Percentiles rank a stretch among this genome's conserved stretches.
phyloP scores from a whole-genome alignment of 2,888 invertebrate genomes.

The Drosophila falleni region DNA sequence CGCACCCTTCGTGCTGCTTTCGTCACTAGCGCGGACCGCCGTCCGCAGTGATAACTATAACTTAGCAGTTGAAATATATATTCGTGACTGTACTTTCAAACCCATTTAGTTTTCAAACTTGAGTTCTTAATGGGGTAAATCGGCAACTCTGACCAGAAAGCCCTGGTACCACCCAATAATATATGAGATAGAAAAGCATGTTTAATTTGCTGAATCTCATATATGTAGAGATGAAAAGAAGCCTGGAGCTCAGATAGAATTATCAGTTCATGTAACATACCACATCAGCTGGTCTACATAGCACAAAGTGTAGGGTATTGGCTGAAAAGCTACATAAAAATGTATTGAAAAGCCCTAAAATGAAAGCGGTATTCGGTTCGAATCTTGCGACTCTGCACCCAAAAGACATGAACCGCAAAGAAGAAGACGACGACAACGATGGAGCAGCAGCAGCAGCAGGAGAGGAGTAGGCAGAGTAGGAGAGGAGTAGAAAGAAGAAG shows the following conservation, averaged over 20 bases:
- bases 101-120: too few relatives aligned
- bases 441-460: constrained; percentile 1
- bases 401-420: constrained; percentile 41
- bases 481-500: constrained; percentile 2
- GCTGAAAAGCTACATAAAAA: constrained; percentile 62
- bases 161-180: too few relatives aligned
- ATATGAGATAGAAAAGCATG: neutral
- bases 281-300: neutral
- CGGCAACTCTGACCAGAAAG: too few relatives aligned
- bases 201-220: neutral
- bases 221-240: neutral
- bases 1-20: too few relatives aligned
- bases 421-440: neutral
- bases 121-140: too few relatives aligned
- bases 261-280: neutral
- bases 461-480: too few relatives aligned
- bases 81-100: too few relatives aligned
- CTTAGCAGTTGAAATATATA: too few relatives aligned
- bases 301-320: constrained; percentile 46
- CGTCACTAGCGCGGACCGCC: too few relatives aligned
- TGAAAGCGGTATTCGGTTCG: constrained; percentile 60
- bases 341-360: constrained; percentile 78
- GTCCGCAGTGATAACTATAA: too few relatives aligned
- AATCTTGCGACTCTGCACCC: constrained; percentile 58
- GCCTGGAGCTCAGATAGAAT: neutral